Evolutionary conservation across 2,888 invertebrate species (phyloP), one percentile per base, ranked within the genome.

Genomic region (Heteromyza rotundicornis): DNA sequence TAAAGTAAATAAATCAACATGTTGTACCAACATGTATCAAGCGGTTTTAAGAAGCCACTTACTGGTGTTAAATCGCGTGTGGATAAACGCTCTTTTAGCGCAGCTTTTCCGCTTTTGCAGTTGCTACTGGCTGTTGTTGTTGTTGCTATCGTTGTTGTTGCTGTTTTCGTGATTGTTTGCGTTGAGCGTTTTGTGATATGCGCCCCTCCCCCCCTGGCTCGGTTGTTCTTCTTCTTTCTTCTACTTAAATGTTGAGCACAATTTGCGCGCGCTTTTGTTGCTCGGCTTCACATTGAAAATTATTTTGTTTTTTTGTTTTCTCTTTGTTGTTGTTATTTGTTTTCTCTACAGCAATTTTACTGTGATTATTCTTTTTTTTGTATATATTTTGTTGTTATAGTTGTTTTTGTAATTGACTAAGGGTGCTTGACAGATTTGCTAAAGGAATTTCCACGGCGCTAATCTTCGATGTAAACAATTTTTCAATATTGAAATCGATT

Each of bases 71-170:
- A 63, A 53, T 63, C 35, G 59, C 49, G 47, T 59, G 35, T 53
- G 49, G 51, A 63, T 55, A 57, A 56, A 22, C 44, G 55, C 44
- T 24, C 17, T 55, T 59, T 57, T 55, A 8, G 40, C 40, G n/a
- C 40, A 3, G 40, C 40, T 40, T 3, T 14, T 40, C 40, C 40
- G 40, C 40, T 51, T n/a, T 10, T 52, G 52, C 52, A 44, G 52
- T 47, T n/a, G 44, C 8, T 24, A 17, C 44, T 49, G 19, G 49
- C 32, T 32, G 49, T 44, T 23, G 56, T 24, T 16, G 44, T 23
- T 5, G 5, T 56, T 44, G 23, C 27, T 12, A 36, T 19, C n/a
- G 54, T 20, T 17, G 35, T 32, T 12, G 22, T 22, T 17, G 47
- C 19, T 47, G 19, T 17, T 47, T n/a, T n/a, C n/a, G n/a, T n/a